Evolutionary conservation across 2,888 invertebrate species (phyloP).

Genomic region (Ferrisia virgata): DNA sequence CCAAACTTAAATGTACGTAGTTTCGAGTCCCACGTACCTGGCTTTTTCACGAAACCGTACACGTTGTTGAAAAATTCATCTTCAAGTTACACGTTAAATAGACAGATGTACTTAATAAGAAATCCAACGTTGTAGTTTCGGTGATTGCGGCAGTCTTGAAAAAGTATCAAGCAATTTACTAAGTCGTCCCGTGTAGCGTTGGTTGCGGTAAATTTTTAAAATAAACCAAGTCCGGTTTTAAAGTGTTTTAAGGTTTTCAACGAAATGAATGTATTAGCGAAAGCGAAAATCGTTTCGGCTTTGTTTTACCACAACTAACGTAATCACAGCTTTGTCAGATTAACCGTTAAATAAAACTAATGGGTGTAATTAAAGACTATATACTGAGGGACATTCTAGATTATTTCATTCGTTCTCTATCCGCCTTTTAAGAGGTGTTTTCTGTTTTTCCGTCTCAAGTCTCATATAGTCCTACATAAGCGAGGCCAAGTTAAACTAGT

Average conservation of each 20-base stretch:
- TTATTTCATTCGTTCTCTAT: not conserved
- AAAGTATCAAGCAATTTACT: not conserved
- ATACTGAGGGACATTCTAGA: not conserved
- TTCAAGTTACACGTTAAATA: not conserved
- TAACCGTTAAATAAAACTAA: conserved; percentile 26
- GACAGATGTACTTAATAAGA: not conserved
- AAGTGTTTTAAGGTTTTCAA: not conserved
- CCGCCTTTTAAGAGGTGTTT: not conserved
- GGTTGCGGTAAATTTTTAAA: not conserved
- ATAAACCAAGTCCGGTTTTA: not conserved
- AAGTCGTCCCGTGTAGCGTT: not conserved
- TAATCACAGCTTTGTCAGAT: conserved; percentile 20
- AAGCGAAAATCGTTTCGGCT: conserved; percentile 21
- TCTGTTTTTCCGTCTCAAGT: not conserved
- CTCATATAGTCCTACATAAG: not conserved
- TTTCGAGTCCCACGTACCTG: no score
- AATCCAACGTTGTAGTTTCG: not conserved
- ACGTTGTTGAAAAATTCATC: not conserved
- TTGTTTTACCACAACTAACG: not conserved
- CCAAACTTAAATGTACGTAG: no score
- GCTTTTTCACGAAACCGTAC: no score
- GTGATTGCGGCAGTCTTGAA: not conserved
- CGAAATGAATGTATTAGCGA: not conserved
- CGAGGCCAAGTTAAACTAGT: not conserved
- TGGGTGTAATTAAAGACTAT: conserved; percentile 20